Percentiles rank a stretch among this genome's conserved stretches.
Evolutionary conservation across 2,888 invertebrate genomes (phyloP).

Genomic region (Drosophila incognita): DNA sequence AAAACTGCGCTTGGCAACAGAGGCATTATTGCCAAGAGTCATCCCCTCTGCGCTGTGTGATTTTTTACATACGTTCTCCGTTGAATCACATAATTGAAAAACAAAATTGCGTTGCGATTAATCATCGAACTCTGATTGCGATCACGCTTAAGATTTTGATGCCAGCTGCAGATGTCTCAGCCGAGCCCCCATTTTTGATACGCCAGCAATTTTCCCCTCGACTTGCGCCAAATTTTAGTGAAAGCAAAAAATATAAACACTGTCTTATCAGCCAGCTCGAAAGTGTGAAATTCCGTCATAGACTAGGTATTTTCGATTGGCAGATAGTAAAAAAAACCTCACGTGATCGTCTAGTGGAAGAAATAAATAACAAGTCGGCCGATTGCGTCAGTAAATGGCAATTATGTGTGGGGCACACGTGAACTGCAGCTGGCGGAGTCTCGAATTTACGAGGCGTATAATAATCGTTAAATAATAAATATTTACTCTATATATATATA

Average conservation of each 20-base stretch:
- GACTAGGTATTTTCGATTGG: background rate
- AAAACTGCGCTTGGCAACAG: conserved; percentile 28
- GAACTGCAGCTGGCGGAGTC: conserved; percentile 43
- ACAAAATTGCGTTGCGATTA: background rate
- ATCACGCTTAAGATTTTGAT: conserved; percentile 16
- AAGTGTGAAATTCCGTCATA: background rate
- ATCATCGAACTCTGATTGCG: background rate
- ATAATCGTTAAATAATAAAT: conserved; percentile 13
- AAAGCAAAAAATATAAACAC: background rate
- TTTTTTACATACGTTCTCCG: conserved; percentile 8
- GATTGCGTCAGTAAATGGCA: conserved; percentile 24
- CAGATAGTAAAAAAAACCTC: background rate
- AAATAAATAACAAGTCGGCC: conserved; percentile 5
- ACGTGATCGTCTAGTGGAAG: conserved; percentile 39
- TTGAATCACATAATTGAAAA: conserved; percentile 15
- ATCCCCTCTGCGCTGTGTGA: conserved; percentile 9
- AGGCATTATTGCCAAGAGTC: conserved; percentile 3
- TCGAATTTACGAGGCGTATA: conserved; percentile 12
- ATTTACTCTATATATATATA: background rate
- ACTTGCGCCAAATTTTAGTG: conserved; percentile 12
- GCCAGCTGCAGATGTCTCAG: background rate
- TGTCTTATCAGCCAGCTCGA: conserved; percentile 33
- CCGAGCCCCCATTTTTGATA: conserved; percentile 38
- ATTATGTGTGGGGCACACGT: conserved; percentile 48
- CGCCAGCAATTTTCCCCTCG: conserved; percentile 18